These are phyloP conservation scores for Myathropa florea DNA, from an alignment of 2,888 invertebrate genomes.

Conservation along the genomic window DNA sequence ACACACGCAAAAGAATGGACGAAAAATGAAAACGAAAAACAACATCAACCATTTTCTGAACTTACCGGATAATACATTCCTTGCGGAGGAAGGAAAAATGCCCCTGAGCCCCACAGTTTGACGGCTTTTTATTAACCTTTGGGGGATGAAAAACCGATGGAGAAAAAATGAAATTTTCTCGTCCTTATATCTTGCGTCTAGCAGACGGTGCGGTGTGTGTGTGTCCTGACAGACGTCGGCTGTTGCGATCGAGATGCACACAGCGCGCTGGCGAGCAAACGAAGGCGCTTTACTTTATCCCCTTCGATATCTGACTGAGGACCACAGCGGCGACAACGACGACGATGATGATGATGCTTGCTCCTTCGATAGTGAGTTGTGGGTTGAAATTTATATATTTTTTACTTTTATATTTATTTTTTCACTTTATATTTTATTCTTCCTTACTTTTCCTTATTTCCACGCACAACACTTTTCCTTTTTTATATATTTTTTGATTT, in stretches of 20 bases:
- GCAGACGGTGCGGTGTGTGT: slow-evolving; percentile 17
- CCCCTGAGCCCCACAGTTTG: slow-evolving; percentile 98
- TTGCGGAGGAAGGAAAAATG: slow-evolving; percentile 97
- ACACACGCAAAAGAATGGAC: neutral
- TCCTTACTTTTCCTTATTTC: slow-evolving; percentile 47
- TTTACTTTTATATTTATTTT: slow-evolving; percentile 51
- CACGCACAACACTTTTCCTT: slow-evolving; percentile 61
- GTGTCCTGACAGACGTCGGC: slow-evolving; percentile 32
- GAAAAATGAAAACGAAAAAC: neutral
- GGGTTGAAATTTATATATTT: slow-evolving; percentile 38
- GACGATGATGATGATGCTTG: slow-evolving; percentile 21
- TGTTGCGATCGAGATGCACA: slow-evolving; percentile 3
- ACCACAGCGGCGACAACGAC: slow-evolving; percentile 37
- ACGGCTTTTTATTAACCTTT: slow-evolving; percentile 83
- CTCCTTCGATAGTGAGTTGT: slow-evolving; percentile 32
- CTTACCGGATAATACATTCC: slow-evolving; percentile 98
- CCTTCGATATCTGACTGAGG: slow-evolving; percentile 8
- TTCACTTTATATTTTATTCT: slow-evolving; percentile 40
- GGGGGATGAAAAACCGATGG: slow-evolving; percentile 49
- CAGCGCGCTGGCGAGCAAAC: neutral
- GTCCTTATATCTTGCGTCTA: too few species aligned
- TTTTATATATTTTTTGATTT: slow-evolving; percentile 38
- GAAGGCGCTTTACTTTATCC: neutral
- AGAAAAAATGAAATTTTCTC: slow-evolving; percentile 34
- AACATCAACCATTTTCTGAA: slow-evolving; percentile 74